A percentile compares a stretch with the other conserved stretches of the same genome.
Evolutionary conservation across 2,113 vertebrate species (phyloP).

Genomic region (Colius striatus): DNA sequence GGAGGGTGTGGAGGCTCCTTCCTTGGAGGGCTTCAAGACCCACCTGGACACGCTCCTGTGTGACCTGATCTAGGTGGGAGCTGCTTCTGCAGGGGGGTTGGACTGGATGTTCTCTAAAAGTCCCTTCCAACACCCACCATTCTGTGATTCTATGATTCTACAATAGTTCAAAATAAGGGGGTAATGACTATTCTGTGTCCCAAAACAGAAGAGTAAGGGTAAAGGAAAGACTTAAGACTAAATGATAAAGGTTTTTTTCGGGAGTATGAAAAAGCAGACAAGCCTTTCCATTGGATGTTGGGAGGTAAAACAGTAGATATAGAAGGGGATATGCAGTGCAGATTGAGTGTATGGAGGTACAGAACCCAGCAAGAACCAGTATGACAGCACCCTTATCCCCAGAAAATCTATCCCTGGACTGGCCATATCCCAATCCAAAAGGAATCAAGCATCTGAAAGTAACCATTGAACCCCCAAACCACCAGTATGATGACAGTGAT

Average conservation of each 20-base stretch:
- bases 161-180: neutral
- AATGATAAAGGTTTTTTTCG: neutral
- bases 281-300: neutral
- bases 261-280: neutral
- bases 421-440: neutral
- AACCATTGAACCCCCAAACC: fast-evolving
- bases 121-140: too few species aligned
- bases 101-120: too few species aligned
- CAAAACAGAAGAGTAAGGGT: neutral
- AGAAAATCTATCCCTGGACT: neutral
- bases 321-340: neutral
- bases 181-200: neutral
- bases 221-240: neutral
- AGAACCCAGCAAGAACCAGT: neutral
- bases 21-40: too few species aligned
- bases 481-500: neutral
- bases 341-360: neutral
- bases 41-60: too few species aligned
- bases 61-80: too few species aligned
- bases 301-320: neutral
- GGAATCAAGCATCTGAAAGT: neutral
- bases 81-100: too few species aligned
- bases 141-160: too few species aligned
- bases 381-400: neutral
- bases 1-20: too few species aligned